A percentile compares a stretch with the other conserved stretches of the same genome.
These are phyloP conservation scores for Falco berigora DNA, from an alignment of 2,797 vertebrate genomes.

Conservation along the genomic window DNA sequence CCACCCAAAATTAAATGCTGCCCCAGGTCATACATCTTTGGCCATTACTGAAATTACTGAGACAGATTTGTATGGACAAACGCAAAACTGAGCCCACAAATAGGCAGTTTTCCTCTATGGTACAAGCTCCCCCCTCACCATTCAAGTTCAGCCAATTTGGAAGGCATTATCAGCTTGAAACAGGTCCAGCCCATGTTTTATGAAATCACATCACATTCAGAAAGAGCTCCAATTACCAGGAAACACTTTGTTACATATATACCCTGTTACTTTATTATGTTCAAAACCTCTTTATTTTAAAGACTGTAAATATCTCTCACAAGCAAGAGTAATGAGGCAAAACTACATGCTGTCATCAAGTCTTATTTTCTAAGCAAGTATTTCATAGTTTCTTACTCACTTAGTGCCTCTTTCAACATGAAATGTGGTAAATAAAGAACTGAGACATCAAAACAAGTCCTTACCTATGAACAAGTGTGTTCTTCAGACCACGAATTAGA, in stretches of 20 bases:
- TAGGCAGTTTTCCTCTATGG: neutral
- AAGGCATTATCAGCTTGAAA: neutral
- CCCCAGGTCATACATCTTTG: neutral
- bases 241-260: neutral
- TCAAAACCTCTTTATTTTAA: neutral
- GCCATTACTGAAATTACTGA: neutral
- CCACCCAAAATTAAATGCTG: neutral
- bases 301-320: neutral
- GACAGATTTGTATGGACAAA: neutral
- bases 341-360: neutral
- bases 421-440: rapidly evolving
- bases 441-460: neutral
- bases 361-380: neutral
- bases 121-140: rapidly evolving
- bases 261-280: neutral
- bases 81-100: neutral
- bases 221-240: neutral
- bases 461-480: conserved; percentile 90
- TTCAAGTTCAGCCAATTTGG: neutral
- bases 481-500: conserved; percentile 86
- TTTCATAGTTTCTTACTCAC: neutral
- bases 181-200: neutral
- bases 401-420: neutral
- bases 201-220: neutral
- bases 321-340: neutral